Base-by-base conservation (phyloP, 2,797 vertebrate genomes). In the Gymnothorax javanicus region DNA sequence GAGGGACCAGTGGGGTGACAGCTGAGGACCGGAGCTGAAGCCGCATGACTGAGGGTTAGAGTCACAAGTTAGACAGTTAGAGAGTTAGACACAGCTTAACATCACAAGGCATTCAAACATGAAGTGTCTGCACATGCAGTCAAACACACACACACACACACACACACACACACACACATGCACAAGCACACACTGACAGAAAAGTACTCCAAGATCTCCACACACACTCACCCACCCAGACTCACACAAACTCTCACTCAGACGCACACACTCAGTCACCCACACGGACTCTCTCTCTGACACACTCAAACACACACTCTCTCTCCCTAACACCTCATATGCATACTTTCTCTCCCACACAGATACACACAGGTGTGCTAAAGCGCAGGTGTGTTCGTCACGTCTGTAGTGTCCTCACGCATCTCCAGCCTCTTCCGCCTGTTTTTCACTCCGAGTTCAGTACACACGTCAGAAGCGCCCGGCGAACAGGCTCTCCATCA, bases 401-500 rank as follows among this genome's bases (percentile, higher is more conserved):
- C 27, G 71, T 86, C 71, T 77, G 71, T 6, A 58, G 84, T 23
- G 17, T 12, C 54, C 54, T 56, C 58, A 11, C 9, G 33, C 50
- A 86, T 86, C 85, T 56, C 50, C 62, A 1, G 25, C 9, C 15
- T 13, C 15, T 7, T 75, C 77, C 84, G 17, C 33, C 57, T 12
- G 13, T 71, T n/a, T 7, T 56, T 86, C 52, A 57, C 23, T 54
- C 69, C 27, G 12, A 86, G 77, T 86, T 86, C 25, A 69, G 77
- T 77, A 86, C 8, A 7, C 25, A 12, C 67, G 6, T n/a, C 11
- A 1, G 43, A 77, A 6, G 13, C 75, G 62, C 27, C 85, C 27
- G 57, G 2, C 43, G 33, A 43, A 43, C 33, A 43, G 33, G 33
- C 79, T 86, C 88, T 86, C 88, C 91, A 84, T 79, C 93, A 94